Base-by-base conservation (phyloP, 2,888 invertebrate genomes). In the Urechis unicinctus region DNA sequence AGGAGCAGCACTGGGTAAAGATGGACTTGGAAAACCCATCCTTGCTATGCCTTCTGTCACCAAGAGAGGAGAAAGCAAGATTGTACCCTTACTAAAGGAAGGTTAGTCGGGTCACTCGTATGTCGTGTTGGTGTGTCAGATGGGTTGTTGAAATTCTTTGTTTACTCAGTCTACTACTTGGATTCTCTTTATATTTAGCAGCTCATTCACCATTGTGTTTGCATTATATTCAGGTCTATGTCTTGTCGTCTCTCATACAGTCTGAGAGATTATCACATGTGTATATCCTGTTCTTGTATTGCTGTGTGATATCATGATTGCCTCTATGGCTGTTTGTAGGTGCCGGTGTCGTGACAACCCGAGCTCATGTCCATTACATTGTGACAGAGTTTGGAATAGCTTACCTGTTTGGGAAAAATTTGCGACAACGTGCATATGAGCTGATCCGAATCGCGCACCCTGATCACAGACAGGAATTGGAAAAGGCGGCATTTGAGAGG, bases 311-410 rank as follows among this genome's bases (percentile, higher is more conserved):
- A n/a, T n/a, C n/a, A n/a, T n/a, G n/a, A n/a, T n/a, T n/a, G n/a
- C n/a, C n/a, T n/a, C n/a, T n/a, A n/a, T n/a, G n/a, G n/a, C n/a
- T n/a, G n/a, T 55, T 77, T 77, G 22, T 75, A 89, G 92, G 94
- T 68, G 91, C 89, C 57, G 94, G 94, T n/a, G 91, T 95, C 3
- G 93, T 94, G 21, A 91, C 93, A 0, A 86, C 89, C 0, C 84
- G 94, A 61, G 92, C 91, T 0, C 94, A 95, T 76, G 89, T 89
- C 0, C 90, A 94, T 75, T 95, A 94, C 76, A 84, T 95, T 2
- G 94, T 94, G 0, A 95, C 95, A 0, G 95, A 95, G 75, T 84
- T 88, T 64, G 95, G 95, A 21, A 88, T 94, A 64, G 94, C 94
- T 0, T 82, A 86, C 56, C 80, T 95, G 49, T 94, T 93, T 77